Evolutionary conservation across 1,140 invertebrate species (phyloP), one percentile per base, ranked within the genome.

Genomic region (Panagrolaimus sp.): DNA sequence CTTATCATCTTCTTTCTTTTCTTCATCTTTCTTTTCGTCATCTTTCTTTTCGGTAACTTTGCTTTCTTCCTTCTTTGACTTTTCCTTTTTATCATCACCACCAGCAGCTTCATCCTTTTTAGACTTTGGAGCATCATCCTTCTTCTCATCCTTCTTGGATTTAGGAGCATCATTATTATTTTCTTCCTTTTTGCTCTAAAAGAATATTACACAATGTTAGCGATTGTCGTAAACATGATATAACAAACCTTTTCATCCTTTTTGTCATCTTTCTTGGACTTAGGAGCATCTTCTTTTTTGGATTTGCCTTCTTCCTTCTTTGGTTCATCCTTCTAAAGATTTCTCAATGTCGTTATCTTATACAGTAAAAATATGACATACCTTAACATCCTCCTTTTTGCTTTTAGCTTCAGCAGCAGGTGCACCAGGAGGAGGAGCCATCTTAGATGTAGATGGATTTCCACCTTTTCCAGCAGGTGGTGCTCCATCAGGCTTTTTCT

Each of bases 41-140:
- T 68, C 65, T 31, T 75, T 70, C 44, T 75, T 72, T n/a, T 75
- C 65, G 5, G 72, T 69, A 27, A 70, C 62, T 45, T 69, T 64
- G 20, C 14, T 61, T 47, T 67, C 72, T 38, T 65, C 67, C 16
- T 71, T 62, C 67, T 71, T 62, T 20, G 68, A 67, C 71, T 71
- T 74, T 11, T 51, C 20, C 67, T 65, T 51, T 27, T 70, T 67
- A 3, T 71, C 69, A 38, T 38, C 31, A 7, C 31, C 31, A 38
- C 31, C 31, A 38, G 31, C 31, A 20, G 48, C 67, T 45, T 69
- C 63, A 11, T 64, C 42, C n/a, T 57, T 57, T 16, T 57, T 57
- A 16, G 51, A 57, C 8, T 57, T 57, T 20, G 51, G 51, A 38
- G 31, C 31, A 38, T 38, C 31, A 38, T 38, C 7, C 2, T 38